These are phyloP conservation scores for Stigmatopora nigra DNA, from an alignment of 2,113 vertebrate genomes.

Conservation along the genomic window DNA sequence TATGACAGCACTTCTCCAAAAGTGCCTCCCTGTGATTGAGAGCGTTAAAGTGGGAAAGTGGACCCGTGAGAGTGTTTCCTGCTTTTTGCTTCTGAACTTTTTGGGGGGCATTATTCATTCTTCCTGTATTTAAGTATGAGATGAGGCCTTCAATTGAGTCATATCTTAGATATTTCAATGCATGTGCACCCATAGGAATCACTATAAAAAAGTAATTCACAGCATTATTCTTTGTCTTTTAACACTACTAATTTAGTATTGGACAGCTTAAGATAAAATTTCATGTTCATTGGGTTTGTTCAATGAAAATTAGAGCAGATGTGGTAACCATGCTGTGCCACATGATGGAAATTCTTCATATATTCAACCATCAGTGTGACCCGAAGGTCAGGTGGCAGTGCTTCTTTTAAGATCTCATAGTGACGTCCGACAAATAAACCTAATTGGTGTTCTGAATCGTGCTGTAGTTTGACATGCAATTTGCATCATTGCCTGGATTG, in stretches of 20 bases:
- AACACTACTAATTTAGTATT: background rate
- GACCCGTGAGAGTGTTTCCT: conserved; percentile 39
- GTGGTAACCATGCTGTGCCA: background rate
- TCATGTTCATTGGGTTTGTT: background rate
- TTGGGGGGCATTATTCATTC: conserved; percentile 14
- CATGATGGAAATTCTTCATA: background rate
- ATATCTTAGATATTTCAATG: conserved; percentile 7
- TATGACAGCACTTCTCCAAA: conserved; percentile 52
- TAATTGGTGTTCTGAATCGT: conserved; percentile 45
- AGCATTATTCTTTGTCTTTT: background rate
- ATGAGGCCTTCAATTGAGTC: conserved; percentile 14
- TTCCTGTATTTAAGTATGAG: conserved; percentile 17
- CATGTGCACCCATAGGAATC: conserved; percentile 3
- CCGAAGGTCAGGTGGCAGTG: background rate
- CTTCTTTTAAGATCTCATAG: conserved; percentile 6
- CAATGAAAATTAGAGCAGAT: background rate
- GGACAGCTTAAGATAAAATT: background rate
- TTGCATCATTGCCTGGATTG: conserved; percentile 48
- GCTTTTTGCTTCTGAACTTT: conserved; percentile 42
- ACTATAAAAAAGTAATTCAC: conserved; percentile 14
- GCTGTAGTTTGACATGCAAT: conserved; percentile 42
- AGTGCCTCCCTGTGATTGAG: conserved; percentile 51
- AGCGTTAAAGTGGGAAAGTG: conserved; percentile 38
- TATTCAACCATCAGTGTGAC: background rate
- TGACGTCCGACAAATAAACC: conserved; percentile 23